phyloP scores from a whole-genome alignment of 2,888 invertebrate genomes.

The Orthosia incerta region DNA sequence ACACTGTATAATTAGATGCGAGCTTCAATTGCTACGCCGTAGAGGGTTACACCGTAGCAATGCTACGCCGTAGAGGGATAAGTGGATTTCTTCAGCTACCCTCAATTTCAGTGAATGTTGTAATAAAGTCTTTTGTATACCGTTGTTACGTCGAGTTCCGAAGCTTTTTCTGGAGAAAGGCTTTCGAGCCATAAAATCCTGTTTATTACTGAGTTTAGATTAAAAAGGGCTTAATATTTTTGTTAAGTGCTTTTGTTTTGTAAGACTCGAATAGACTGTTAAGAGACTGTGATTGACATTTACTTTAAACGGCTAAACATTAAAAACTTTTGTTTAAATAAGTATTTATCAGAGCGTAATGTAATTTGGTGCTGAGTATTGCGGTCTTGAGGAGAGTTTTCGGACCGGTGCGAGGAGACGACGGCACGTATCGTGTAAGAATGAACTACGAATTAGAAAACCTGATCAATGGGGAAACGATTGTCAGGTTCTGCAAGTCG shows the following conservation, averaged over 20 bases:
- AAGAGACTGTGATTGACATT: background rate
- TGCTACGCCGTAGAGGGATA: conserved; percentile 48
- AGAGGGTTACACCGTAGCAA: conserved; percentile 41
- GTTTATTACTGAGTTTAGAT: conserved; percentile 28
- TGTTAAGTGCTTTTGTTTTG: conserved; percentile 19
- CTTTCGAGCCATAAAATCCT: conserved; percentile 13
- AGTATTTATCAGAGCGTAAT: background rate
- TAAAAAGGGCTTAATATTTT: conserved; percentile 19
- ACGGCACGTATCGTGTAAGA: too few relatives aligned
- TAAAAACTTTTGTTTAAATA: background rate
- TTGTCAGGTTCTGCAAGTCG: too few relatives aligned
- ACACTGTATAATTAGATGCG: conserved; percentile 16
- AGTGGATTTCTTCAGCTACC: conserved; percentile 34
- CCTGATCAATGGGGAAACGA: too few relatives aligned
- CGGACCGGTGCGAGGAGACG: too few relatives aligned
- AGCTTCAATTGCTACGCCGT: conserved; percentile 17
- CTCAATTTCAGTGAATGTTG: conserved; percentile 49
- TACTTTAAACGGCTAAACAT: background rate
- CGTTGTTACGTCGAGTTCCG: conserved; percentile 20
- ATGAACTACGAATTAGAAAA: too few relatives aligned
- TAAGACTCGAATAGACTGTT: background rate
- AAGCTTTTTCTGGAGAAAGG: conserved; percentile 13
- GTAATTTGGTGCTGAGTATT: too few relatives aligned
- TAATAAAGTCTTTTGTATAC: conserved; percentile 35
- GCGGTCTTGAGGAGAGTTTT: too few relatives aligned